A percentile compares a stretch with the other conserved stretches of the same genome.
Conservation (phyloP, 2,113 vertebrate genomes). For the Madoqua kirkii region DNA sequence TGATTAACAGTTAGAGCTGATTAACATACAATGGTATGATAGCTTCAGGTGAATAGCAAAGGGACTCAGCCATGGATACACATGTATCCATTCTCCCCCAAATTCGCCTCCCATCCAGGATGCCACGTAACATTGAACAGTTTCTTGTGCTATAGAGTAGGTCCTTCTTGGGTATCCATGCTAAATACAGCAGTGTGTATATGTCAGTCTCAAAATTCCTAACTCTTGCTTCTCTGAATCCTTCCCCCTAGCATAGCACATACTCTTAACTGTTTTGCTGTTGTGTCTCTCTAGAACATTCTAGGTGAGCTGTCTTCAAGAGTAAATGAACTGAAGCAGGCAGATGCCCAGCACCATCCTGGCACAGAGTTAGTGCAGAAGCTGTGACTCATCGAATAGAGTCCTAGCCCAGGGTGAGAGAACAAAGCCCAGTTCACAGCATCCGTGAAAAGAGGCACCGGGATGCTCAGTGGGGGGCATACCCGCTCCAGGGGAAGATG, state of each 20-base stretch:
- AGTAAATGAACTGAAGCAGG: background rate
- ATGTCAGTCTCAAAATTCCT: background rate
- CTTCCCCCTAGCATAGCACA: background rate
- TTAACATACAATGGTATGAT: background rate
- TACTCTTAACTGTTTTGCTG: background rate
- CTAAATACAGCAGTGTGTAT: background rate
- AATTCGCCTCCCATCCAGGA: background rate
- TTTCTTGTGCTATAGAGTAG: background rate
- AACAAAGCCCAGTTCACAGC: background rate
- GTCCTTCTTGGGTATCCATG: background rate
- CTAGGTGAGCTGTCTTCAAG: background rate
- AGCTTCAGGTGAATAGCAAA: background rate
- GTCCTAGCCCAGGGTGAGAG: background rate
- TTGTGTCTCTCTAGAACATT: background rate
- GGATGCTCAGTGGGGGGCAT: background rate
- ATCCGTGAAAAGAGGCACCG: rapidly evolving
- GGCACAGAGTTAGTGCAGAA: background rate
- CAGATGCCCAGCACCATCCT: background rate
- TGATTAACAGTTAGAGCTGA: background rate
- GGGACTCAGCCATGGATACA: background rate
- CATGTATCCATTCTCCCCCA: background rate
- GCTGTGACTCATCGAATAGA: rapidly evolving
- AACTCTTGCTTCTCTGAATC: background rate
- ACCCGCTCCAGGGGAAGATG: rapidly evolving
- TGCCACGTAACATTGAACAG: background rate